Percentiles rank a stretch among this genome's conserved stretches.
Conservation (phyloP, 1,140 invertebrate genomes). For the Pentalonia nigronervosa region DNA sequence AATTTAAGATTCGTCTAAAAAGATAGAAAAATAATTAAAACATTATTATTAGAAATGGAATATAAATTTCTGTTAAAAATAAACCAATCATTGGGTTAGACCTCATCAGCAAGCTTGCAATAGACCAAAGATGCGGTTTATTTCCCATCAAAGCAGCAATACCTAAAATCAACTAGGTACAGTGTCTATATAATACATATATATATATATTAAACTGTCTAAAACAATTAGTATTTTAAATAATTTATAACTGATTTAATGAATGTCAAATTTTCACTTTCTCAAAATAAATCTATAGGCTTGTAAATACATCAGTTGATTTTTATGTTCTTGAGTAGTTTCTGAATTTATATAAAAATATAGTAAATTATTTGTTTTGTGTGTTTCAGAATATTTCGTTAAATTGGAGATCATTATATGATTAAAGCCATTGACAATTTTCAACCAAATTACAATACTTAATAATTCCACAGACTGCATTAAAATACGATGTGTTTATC, state of each 20-base stretch:
- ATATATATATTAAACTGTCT: background rate
- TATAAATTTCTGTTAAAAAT: background rate
- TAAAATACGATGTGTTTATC: background rate
- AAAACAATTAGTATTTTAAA: background rate
- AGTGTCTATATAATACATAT: too few species aligned
- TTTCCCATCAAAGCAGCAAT: background rate
- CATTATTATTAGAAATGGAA: background rate
- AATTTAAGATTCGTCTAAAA: constrained; percentile 34
- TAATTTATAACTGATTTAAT: background rate
- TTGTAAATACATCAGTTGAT: background rate
- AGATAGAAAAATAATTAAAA: background rate
- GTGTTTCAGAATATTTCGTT: background rate
- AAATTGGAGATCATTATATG: background rate
- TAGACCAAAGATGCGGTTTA: constrained; percentile 19
- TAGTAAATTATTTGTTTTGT: too few species aligned
- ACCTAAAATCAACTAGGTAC: background rate
- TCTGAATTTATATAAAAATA: background rate
- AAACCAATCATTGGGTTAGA: background rate
- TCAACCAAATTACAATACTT: background rate
- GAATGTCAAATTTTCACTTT: background rate
- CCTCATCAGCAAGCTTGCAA: background rate
- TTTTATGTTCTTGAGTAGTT: background rate
- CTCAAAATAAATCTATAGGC: background rate
- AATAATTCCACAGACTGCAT: background rate
- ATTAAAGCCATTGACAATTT: background rate